Evolutionary conservation across 2,888 invertebrate species (phyloP).

Genomic region (Spodoptera exigua): DNA sequence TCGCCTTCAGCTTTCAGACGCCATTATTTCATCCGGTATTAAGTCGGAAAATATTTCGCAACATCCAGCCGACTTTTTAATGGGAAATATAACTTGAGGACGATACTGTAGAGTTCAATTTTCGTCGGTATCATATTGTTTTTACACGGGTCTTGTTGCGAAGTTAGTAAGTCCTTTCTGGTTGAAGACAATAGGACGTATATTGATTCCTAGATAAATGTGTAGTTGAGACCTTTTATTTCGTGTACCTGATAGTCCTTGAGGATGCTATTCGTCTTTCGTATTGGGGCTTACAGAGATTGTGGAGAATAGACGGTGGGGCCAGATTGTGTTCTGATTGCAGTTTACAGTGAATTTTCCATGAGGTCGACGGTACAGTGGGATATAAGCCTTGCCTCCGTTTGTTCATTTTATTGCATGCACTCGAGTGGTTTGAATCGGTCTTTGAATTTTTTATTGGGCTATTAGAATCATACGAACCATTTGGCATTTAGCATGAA

Average conservation of each 20-base stretch:
- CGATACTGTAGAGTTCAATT: constrained; percentile 72
- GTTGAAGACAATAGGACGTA: constrained; percentile 66
- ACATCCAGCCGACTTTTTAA: constrained; percentile 61
- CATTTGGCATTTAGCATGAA: constrained; percentile 1
- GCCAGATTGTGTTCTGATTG: constrained; percentile 49
- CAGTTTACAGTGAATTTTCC: constrained; percentile 52
- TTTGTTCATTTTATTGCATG: constrained; percentile 41
- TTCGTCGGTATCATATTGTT: constrained; percentile 63
- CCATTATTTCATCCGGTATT: constrained; percentile 79
- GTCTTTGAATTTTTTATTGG: constrained; percentile 42
- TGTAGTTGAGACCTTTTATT: constrained; percentile 66
- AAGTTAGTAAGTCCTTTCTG: constrained; percentile 63
- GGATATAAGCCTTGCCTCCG: constrained; percentile 31
- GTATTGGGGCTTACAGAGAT: constrained; percentile 74
- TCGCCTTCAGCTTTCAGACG: constrained; percentile 79
- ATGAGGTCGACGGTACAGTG: constrained; percentile 36
- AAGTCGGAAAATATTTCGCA: constrained; percentile 67
- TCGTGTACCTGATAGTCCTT: constrained; percentile 64
- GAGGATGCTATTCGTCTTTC: constrained; percentile 74
- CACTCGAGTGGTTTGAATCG: constrained; percentile 24
- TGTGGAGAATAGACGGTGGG: constrained; percentile 48
- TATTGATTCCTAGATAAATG: constrained; percentile 64
- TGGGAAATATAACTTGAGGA: constrained; percentile 65
- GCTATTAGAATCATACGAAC: constrained; percentile 12
- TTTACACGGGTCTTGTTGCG: constrained; percentile 57